Conservation (phyloP, 2,888 invertebrate species). For the Drosophila greeni region DNA sequence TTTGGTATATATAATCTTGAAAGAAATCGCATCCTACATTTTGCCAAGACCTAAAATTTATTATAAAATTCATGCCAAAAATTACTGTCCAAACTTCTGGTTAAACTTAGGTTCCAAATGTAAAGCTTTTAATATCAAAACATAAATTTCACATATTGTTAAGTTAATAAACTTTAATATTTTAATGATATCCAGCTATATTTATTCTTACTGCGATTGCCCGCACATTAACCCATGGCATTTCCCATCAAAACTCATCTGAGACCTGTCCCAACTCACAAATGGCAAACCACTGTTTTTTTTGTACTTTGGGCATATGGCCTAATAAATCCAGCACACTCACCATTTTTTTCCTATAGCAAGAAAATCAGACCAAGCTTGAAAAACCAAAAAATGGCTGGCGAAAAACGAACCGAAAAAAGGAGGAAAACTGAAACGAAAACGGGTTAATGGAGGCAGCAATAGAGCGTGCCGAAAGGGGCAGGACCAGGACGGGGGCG, state of each 20-base stretch:
- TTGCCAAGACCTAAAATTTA: not conserved
- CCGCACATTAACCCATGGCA: not conserved
- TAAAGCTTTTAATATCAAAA: not conserved
- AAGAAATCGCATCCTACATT: too few relatives aligned
- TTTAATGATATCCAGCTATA: not conserved
- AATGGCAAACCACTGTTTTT: conserved; percentile 11
- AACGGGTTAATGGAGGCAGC: conserved; percentile 65
- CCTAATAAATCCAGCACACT: conserved; percentile 55
- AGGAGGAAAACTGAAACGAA: conserved; percentile 41
- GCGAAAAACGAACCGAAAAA: conserved; percentile 28
- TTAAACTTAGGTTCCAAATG: not conserved
- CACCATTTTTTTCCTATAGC: not conserved
- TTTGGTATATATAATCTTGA: not conserved
- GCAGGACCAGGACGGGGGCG: conserved; percentile 8
- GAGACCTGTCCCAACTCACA: conserved; percentile 53
- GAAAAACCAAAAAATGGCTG: conserved; percentile 56
- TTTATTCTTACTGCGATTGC: too few relatives aligned
- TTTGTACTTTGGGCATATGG: conserved; percentile 26
- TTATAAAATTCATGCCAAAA: accelerated
- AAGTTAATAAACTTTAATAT: not conserved
- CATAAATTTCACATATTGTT: too few relatives aligned
- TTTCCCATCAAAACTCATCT: conserved; percentile 15
- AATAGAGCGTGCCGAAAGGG: conserved; percentile 32
- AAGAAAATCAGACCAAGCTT: conserved; percentile 46
- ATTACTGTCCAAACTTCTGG: not conserved